phyloP scores from a whole-genome alignment of 2,888 invertebrate genomes.

The Villa cingulata region DNA sequence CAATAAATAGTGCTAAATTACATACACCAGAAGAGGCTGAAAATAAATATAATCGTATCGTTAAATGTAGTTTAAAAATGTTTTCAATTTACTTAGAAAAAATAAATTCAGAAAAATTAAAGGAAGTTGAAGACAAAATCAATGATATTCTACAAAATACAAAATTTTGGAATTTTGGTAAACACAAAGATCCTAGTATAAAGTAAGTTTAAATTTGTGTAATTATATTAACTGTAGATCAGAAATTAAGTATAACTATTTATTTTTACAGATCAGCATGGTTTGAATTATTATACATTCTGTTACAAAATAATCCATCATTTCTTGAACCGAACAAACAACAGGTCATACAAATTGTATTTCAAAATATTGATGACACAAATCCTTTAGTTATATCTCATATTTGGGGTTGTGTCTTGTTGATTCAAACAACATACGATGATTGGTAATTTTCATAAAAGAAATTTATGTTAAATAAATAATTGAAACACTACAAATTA shows the following conservation, averaged over 20 bases:
- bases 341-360: constrained; percentile 43
- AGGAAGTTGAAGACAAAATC: constrained; percentile 41
- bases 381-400: constrained; percentile 51
- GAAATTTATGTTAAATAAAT: too few species aligned
- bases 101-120: constrained; percentile 38
- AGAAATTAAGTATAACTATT: background rate
- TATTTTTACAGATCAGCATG: constrained; percentile 42
- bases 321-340: constrained; percentile 42
- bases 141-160: constrained; percentile 41
- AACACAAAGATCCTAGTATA: constrained; percentile 40
- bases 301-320: constrained; percentile 44
- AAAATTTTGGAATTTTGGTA: constrained; percentile 61
- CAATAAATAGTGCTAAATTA: constrained; percentile 40
- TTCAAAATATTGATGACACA: constrained; percentile 51
- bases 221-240: background rate
- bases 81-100: constrained; percentile 48
- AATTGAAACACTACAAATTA: too few species aligned
- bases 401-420: constrained; percentile 62
- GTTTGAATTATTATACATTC: constrained; percentile 48
- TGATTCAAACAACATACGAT: constrained; percentile 43
- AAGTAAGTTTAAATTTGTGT: constrained; percentile 19
- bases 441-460: constrained; percentile 28
- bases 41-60: constrained; percentile 50
- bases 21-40: constrained; percentile 51
- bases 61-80: constrained; percentile 51